These are phyloP conservation scores for Kradibia gibbosae DNA, from an alignment of 1,140 invertebrate species.

Conservation along the genomic window DNA sequence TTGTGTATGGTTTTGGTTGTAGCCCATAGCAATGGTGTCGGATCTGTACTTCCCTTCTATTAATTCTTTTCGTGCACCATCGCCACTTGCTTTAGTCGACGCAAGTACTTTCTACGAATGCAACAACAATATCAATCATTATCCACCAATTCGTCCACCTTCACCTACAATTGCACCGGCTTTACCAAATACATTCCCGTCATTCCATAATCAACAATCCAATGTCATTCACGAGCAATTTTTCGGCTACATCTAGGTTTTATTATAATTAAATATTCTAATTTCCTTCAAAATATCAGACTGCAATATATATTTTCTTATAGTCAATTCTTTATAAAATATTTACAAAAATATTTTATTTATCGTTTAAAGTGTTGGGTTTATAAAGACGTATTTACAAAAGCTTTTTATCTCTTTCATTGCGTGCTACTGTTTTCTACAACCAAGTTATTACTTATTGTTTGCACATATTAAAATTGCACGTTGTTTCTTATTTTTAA, in stretches of 20 bases:
- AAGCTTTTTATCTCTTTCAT: not conserved
- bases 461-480: not conserved
- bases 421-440: not conserved
- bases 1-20: slow-evolving; percentile 68
- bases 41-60: slow-evolving; percentile 77
- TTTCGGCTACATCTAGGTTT: slow-evolving; percentile 77
- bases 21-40: slow-evolving; percentile 83
- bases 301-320: not conserved
- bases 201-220: slow-evolving; percentile 59
- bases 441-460: not conserved
- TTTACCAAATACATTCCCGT: slow-evolving; percentile 61
- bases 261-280: not conserved
- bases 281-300: not conserved
- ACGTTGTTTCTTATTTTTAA: too few relatives aligned
- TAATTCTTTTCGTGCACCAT: slow-evolving; percentile 63
- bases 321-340: not conserved
- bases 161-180: slow-evolving; percentile 59
- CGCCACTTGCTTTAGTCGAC: slow-evolving; percentile 67
- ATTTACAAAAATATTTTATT: too few relatives aligned
- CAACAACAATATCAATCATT: slow-evolving; percentile 63
- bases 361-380: too few relatives aligned
- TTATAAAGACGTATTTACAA: not conserved
- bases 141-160: slow-evolving; percentile 59
- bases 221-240: slow-evolving; percentile 78
- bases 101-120: slow-evolving; percentile 58